A percentile compares a stretch with the other conserved stretches of the same genome.
Conservation (phyloP, 2,113 vertebrate genomes). For the Leptocoma aspasia region DNA sequence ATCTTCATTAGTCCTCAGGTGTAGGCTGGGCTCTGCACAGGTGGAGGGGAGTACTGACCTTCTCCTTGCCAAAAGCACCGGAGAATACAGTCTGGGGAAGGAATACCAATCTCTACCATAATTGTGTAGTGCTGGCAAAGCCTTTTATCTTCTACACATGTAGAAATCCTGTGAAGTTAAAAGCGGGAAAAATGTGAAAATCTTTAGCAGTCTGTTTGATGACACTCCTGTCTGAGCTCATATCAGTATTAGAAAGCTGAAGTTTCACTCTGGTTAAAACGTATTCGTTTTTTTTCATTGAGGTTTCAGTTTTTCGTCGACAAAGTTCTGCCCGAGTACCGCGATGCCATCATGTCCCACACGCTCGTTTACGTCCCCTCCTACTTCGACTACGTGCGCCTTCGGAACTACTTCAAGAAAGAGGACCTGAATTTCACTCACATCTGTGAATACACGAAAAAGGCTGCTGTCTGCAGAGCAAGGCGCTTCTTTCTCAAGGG, state of each 20-base stretch:
- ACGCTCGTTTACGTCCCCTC: conserved; percentile 91
- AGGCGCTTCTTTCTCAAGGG: conserved; percentile 88
- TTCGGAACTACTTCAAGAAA: conserved; percentile 93
- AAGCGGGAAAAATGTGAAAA: neutral
- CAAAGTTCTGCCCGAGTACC: conserved; percentile 92
- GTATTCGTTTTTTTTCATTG: neutral
- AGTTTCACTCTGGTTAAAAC: neutral
- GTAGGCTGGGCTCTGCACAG: neutral
- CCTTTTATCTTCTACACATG: neutral
- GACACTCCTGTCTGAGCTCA: neutral
- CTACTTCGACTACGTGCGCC: conserved; percentile 93
- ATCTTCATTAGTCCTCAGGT: neutral
- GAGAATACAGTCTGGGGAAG: neutral
- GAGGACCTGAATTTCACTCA: conserved; percentile 85
- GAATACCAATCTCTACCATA: neutral
- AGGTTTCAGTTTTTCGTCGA: conserved; percentile 92
- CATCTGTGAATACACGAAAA: conserved; percentile 89
- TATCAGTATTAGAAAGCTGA: neutral
- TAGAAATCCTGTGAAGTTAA: neutral
- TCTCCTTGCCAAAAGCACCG: neutral
- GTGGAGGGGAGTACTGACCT: neutral
- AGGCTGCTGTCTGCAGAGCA: conserved; percentile 80
- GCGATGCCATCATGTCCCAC: conserved; percentile 94
- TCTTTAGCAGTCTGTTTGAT: neutral
- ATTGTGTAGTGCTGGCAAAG: neutral